Conservation (phyloP, 2,113 vertebrate species). For the Anhinga anhinga region DNA sequence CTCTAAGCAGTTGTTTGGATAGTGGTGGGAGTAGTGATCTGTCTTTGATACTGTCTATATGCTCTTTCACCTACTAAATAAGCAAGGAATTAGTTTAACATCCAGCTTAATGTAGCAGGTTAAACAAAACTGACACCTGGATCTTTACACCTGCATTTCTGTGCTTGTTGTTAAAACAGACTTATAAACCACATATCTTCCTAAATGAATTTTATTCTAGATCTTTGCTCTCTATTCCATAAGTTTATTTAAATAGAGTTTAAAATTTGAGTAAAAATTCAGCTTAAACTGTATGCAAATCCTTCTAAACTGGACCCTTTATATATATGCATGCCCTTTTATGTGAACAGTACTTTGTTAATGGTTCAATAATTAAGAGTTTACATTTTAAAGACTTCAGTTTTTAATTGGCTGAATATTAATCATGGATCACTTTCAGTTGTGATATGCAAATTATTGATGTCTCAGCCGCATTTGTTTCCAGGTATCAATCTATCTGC, state of each 20-base stretch:
- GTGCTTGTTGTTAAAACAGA: neutral
- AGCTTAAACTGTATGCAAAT: neutral
- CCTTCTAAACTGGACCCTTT: neutral
- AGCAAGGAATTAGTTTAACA: conserved; percentile 1
- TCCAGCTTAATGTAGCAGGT: neutral
- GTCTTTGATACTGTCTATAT: neutral
- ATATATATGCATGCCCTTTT: neutral
- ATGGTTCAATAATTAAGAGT: conserved; percentile 16
- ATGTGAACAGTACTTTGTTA: conserved; percentile 25
- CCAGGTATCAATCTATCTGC: conserved; percentile 29
- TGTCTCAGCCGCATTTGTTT: conserved; percentile 39
- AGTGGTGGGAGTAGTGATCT: neutral
- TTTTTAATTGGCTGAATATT: conserved; percentile 53
- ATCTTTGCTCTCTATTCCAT: neutral
- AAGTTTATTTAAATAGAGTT: neutral
- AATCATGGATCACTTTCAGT: conserved; percentile 23
- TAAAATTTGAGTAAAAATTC: neutral
- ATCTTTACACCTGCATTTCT: neutral
- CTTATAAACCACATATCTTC: neutral
- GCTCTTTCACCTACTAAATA: neutral
- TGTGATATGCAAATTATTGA: conserved; percentile 52
- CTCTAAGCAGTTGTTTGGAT: neutral
- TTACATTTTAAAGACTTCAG: conserved; percentile 51
- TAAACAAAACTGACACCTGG: neutral
- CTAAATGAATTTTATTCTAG: neutral